A percentile compares a stretch with the other conserved stretches of the same genome.
Conservation (phyloP, 2,888 invertebrate species). For the Brenthis ino region DNA sequence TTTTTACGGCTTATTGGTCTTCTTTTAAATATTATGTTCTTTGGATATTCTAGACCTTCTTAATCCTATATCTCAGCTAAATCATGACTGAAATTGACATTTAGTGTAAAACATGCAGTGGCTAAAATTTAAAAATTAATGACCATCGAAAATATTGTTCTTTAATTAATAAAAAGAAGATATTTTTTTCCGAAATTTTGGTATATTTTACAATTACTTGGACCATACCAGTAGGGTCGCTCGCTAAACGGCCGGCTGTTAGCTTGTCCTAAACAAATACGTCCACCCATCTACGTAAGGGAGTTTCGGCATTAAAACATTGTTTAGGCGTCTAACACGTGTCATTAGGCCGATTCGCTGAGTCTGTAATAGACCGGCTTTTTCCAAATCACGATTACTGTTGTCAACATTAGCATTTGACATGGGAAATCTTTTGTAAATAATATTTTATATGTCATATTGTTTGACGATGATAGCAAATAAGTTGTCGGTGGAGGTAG, state of each 20-base stretch:
- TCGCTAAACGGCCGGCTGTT: slow-evolving; percentile 77
- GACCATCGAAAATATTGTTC: too few relatives aligned
- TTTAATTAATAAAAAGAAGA: too few relatives aligned
- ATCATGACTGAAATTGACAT: too few relatives aligned
- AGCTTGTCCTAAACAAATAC: slow-evolving; percentile 80
- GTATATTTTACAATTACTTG: slow-evolving; percentile 19
- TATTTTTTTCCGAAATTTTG: not conserved
- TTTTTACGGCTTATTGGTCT: too few relatives aligned
- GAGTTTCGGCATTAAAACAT: slow-evolving; percentile 76
- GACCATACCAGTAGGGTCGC: slow-evolving; percentile 48
- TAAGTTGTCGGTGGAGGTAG: not conserved
- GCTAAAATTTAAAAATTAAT: too few relatives aligned
- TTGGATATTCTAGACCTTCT: too few relatives aligned
- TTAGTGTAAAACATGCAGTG: too few relatives aligned
- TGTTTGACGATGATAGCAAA: not conserved
- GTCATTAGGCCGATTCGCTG: slow-evolving; percentile 72
- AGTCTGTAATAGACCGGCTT: slow-evolving; percentile 57
- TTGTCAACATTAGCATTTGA: slow-evolving; percentile 26
- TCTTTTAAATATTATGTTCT: too few relatives aligned
- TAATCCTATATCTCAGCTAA: too few relatives aligned
- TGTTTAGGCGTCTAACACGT: slow-evolving; percentile 72
- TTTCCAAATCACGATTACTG: slow-evolving; percentile 47
- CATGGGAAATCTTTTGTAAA: slow-evolving; percentile 17
- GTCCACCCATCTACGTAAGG: slow-evolving; percentile 70
- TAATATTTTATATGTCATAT: not conserved